Evolutionary conservation across 2,888 invertebrate species (phyloP).

Genomic region (Sesamia inferens): DNA sequence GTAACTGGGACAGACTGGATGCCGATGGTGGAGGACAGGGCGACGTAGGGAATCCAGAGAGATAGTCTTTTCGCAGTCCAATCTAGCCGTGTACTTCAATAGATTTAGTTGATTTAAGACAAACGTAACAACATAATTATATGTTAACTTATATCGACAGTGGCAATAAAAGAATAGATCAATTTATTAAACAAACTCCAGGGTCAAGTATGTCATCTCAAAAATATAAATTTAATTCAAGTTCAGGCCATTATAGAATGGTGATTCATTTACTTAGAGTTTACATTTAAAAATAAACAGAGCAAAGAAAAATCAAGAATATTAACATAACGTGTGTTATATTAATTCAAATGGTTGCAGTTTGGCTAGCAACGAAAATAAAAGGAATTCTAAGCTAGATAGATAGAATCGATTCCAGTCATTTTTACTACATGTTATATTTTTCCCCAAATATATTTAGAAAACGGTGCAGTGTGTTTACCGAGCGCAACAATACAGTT

Average conservation of each 20-base stretch:
- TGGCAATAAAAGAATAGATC: conserved; percentile 67
- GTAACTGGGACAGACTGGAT: neutral
- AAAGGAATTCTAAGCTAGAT: conserved; percentile 24
- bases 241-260: conserved; percentile 60
- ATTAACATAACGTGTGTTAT: conserved; percentile 55
- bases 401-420: neutral
- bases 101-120: neutral
- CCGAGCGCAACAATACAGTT: too few species aligned
- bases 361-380: conserved; percentile 21
- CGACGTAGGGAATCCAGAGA: neutral
- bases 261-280: conserved; percentile 76
- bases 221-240: conserved; percentile 68
- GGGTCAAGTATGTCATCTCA: conserved; percentile 77
- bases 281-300: conserved; percentile 70
- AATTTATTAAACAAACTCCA: conserved; percentile 67
- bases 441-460: too few species aligned
- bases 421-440: too few species aligned
- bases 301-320: conserved; percentile 58
- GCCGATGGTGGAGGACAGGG: neutral
- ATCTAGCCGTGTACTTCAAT: neutral
- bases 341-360: conserved; percentile 48
- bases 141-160: conserved; percentile 48
- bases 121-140: conserved; percentile 30
- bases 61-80: neutral
- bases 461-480: too few species aligned